Base-by-base conservation (phyloP, 2,113 vertebrate species). In the Entelurus aequoreus region DNA sequence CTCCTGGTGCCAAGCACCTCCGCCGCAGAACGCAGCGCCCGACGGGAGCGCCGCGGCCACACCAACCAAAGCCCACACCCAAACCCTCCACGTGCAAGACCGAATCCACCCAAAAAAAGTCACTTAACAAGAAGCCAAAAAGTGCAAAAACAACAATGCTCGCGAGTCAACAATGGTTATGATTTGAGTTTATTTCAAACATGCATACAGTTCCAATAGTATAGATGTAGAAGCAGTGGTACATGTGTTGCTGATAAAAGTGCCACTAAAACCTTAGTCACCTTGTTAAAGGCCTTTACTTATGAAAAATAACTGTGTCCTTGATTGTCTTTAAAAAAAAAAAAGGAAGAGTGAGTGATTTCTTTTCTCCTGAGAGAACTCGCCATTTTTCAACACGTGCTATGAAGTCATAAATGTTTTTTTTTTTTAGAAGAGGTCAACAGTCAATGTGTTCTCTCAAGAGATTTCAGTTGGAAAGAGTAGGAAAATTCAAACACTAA, bases 341-440 rank as follows among this genome's bases (percentile, higher is more conserved):
- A 57, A 8, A 44, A 28, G 28, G 28, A 50, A 47, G 19, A 6
- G 52, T 36, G 3, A 1, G 13, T 13, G 3, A 46, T 36, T 61
- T 19, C 61, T 62, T 70, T 5, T 42, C 14, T 4, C 28, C 16
- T 35, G 19, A 60, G 64, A 57, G 47, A 60, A 65, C 40, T 53
- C n/a, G 47, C 14, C n/a, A 76, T 72, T 12, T 60, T 75, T 76
- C 64, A 73, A 12, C 1, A 65, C 6, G 14, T 37, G 9, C 38
- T 44, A 28, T 48, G 53, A 60, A 61, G 65, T 75, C 28, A 61
- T 67, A 8, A 5, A 9, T 13, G 28, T 28, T 28, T 28, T 28
- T 28, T 54, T 37, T 40, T 40, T 46, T 51, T 48, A 46, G 4
- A 48, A 1, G 35, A 16, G 67, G 42, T 66, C 36, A 19, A 16